These are phyloP conservation scores for Noctua pronuba DNA, from an alignment of 2,888 invertebrate genomes.

Conservation along the genomic window DNA sequence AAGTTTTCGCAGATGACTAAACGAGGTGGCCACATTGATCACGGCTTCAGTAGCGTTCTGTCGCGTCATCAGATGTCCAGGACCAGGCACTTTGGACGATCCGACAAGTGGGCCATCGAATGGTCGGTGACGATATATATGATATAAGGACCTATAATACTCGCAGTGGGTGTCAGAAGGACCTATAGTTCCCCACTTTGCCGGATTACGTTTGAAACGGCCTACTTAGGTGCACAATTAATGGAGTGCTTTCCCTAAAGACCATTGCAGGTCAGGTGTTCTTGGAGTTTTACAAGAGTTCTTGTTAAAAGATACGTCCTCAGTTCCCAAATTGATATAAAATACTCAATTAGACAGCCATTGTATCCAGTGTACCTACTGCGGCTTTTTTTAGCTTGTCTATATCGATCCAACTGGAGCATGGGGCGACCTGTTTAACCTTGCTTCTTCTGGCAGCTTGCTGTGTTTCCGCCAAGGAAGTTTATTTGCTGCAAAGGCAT, in stretches of 20 bases:
- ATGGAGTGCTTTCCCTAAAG: neutral
- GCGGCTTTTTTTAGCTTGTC: neutral
- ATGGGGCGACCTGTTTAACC: neutral
- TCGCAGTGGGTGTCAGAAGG: neutral
- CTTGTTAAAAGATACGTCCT: neutral
- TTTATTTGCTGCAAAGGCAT: neutral
- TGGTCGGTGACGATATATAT: neutral
- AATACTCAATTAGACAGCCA: neutral
- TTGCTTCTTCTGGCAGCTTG: neutral
- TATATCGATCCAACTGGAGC: constrained; percentile 10
- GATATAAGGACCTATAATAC: neutral
- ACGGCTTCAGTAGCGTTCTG: neutral
- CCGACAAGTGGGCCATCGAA: neutral
- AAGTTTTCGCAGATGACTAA: neutral
- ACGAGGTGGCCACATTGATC: neutral
- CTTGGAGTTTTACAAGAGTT: neutral
- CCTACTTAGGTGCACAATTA: neutral
- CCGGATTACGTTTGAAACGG: neutral
- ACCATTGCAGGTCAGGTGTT: neutral
- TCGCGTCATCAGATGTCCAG: neutral
- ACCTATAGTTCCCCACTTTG: neutral
- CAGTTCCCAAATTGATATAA: neutral
- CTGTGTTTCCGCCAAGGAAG: neutral
- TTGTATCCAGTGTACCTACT: neutral
- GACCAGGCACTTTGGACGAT: neutral